Base-by-base conservation (phyloP, 2,888 invertebrate genomes). In the Operophtera brumata region DNA sequence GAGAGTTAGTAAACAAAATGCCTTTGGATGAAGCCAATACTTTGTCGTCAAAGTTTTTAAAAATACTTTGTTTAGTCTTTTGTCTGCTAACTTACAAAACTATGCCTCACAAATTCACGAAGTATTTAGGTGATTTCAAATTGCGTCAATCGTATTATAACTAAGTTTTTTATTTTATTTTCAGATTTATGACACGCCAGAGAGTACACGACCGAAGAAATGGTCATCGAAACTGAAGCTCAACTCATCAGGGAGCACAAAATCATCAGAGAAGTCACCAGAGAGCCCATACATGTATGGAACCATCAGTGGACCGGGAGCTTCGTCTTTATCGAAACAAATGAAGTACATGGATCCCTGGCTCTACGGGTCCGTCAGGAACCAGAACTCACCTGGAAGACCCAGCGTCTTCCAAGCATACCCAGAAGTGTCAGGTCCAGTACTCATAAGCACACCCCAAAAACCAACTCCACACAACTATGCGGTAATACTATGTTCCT, bases 331-430 rank as follows among this genome's bases (percentile, higher is more conserved):
- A 47, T 94, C 95, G 54, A 94, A 95, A 79, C 95, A 95, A 73
- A 95, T 96, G 95, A 94, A 94, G 79, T 95, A 95, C 85, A 94
- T 95, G 34, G 95, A 96, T 75, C 94, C 95, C 50, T 96, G 96
- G 96, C 91, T 96, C 11, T 96, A 96, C 75, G 95, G 96, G 68
- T 95, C 95, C 34, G 93, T 95, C 1, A 90, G 94, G 69, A 91
- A 88, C 62, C 88, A 91, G 62, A 90, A 90, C 67, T 82, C 81
- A 71, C 81, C 84, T 65, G 78, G 81, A 50, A 75, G 91, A 71
- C 84, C 90, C 39, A 86, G 90, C 57, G 86, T 92, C 61, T 91
- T 91, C 65, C 84, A 92, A 59, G 75, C 85, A 43, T 90, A 90
- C 60, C 76, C 88, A 40, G 91, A 91, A 58, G 84, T 85, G 20